These are phyloP conservation scores for Desoria tigrina DNA, from an alignment of 2,888 invertebrate genomes.

Conservation along the genomic window DNA sequence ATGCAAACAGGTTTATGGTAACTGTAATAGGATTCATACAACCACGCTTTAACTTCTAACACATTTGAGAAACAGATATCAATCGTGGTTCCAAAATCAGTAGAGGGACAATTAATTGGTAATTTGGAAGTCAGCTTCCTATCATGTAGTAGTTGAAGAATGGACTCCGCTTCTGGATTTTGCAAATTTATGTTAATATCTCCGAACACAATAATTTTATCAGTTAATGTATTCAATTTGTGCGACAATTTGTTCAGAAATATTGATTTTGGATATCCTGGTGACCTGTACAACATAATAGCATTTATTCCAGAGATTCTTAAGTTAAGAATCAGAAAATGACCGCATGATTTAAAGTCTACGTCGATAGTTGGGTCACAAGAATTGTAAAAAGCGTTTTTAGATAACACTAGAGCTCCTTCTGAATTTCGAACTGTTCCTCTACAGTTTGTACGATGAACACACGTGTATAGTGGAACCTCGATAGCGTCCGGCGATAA, in stretches of 20 bases:
- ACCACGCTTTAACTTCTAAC: background rate
- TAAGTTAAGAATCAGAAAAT: too few species aligned
- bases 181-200: constrained; percentile 2
- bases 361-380: too few species aligned
- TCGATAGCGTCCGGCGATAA: background rate
- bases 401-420: background rate
- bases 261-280: background rate
- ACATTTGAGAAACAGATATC: constrained; percentile 15
- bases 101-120: constrained; percentile 4
- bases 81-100: background rate
- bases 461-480: background rate
- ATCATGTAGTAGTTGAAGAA: background rate
- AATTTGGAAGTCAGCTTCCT: background rate
- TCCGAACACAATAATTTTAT: constrained; percentile 1
- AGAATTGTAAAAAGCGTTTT: background rate
- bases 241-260: background rate
- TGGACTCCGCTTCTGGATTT: background rate
- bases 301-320: too few species aligned
- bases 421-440: background rate
- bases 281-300: too few species aligned
- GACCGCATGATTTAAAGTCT: too few species aligned
- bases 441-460: background rate
- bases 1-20: constrained; percentile 29
- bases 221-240: constrained; percentile 3
- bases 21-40: constrained; percentile 30